phyloP scores from a whole-genome alignment of 53 echinoderm and acorn worm genomes.

The Echinarachnius parma region DNA sequence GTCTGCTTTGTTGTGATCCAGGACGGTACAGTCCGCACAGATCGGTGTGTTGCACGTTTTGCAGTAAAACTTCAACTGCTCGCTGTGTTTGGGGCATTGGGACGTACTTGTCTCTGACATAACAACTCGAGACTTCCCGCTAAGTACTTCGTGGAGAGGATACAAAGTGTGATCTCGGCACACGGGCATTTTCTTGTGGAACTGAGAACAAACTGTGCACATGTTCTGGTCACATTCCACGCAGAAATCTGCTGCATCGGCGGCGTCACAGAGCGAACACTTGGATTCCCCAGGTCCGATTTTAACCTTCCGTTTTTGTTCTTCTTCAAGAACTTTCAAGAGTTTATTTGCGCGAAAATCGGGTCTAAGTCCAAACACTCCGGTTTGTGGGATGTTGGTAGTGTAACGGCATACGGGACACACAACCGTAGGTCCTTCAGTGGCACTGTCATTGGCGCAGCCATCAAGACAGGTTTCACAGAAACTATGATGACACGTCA shows the following conservation, averaged over 20 bases:
- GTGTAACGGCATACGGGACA: constrained; percentile 12
- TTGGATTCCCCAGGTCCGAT: neutral
- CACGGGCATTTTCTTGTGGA: neutral
- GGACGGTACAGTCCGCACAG: constrained; percentile 19
- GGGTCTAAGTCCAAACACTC: neutral
- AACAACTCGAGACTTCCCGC: neutral
- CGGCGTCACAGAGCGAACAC: neutral
- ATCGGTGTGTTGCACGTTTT: constrained; percentile 9
- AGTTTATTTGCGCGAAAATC: constrained; percentile 30
- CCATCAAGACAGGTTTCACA: neutral
- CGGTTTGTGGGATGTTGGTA: neutral
- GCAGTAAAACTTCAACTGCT: constrained; percentile 19
- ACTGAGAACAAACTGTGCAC: neutral
- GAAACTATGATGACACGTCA: constrained; percentile 22
- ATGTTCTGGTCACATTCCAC: constrained; percentile 2
- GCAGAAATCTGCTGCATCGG: neutral
- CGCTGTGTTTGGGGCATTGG: constrained; percentile 1
- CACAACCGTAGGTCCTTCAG: neutral
- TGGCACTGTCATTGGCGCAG: neutral
- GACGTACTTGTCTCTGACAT: neutral
- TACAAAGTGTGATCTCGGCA: neutral
- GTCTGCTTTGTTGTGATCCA: constrained; percentile 23
- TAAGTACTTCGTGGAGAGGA: neutral
- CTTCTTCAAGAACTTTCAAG: neutral
- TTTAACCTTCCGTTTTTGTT: neutral